Base-by-base conservation (phyloP, 1,140 invertebrate genomes). In the Drosophila lacertosa region DNA sequence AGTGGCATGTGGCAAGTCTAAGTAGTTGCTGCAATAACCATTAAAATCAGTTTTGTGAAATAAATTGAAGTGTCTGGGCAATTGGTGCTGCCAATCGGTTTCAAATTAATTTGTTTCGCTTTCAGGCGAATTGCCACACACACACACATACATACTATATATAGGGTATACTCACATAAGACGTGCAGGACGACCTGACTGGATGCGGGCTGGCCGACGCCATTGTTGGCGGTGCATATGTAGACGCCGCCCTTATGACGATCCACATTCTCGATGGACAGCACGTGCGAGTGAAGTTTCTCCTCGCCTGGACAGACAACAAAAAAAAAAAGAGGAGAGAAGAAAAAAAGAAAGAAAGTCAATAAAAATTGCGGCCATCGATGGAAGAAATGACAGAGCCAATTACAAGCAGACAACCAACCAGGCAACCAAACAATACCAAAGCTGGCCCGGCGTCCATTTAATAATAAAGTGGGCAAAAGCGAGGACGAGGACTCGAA, bases 181-280 rank as follows among this genome's bases (percentile, higher is more conserved):
- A 94, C 94, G 74, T 94, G 92, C n/a, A 94, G 90, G 33, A 92
- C 91, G 60, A 94, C 93, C 78, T 93, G 92, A 66, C 92, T 92
- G 50, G 92, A 92, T 39, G 93, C 93, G 57, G 93, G 92, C 74
- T 93, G 92, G 20, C 94, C 94, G 20, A 95, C 94, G 18, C 93
- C 93, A 86, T 94, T 94, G 83, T 92, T 93, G 24, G 94, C 94
- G 4, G 93, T 93, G 76, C 94, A 95, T 67, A 93, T 91, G 88
- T 94, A 95, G 45, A 93, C 90, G 11, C 94, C 94, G 20, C 93
- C 94, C 69, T 94, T 93, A 78, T 94, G 93, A 47, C 94, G 84
- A 73, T 93, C 92, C 42, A 93, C 92, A 67, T 89, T 91, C 57
- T 93, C 92, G 51, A 93, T 89, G 53, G 91, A 89, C 32, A 93